Percentiles rank a stretch among this genome's conserved stretches.
These are phyloP conservation scores for Mixornis gularis DNA, from an alignment of 2,113 vertebrate genomes.

Conservation along the genomic window DNA sequence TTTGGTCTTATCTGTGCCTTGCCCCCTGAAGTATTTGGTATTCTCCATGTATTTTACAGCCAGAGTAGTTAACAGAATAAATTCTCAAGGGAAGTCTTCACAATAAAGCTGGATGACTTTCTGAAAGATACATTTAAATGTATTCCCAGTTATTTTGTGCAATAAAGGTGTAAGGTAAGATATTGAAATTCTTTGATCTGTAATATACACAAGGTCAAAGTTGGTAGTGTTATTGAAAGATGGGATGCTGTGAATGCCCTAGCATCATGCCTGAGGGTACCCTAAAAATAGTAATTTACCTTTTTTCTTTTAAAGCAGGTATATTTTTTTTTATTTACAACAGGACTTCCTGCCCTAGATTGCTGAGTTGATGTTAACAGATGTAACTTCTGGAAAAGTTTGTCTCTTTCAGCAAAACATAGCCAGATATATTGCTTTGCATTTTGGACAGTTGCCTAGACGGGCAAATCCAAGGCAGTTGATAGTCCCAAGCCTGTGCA, in stretches of 20 bases:
- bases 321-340: background rate
- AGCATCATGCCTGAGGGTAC: background rate
- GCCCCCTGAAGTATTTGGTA: background rate
- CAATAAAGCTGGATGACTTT: background rate
- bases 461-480: background rate
- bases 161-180: background rate
- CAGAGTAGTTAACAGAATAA: background rate
- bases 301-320: background rate
- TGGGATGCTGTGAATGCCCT: background rate
- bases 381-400: background rate
- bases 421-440: background rate
- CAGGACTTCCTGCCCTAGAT: background rate
- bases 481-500: background rate
- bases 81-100: background rate
- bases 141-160: background rate
- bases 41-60: background rate
- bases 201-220: background rate
- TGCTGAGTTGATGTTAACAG: background rate
- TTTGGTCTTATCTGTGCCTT: background rate
- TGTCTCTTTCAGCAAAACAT: fast-evolving
- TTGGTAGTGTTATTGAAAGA: background rate
- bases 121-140: background rate
- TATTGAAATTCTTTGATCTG: background rate
- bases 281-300: background rate
- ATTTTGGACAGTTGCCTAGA: background rate